Evolutionary conservation across 2,113 vertebrate species (phyloP).

Genomic region (Oceanodroma tethys): DNA sequence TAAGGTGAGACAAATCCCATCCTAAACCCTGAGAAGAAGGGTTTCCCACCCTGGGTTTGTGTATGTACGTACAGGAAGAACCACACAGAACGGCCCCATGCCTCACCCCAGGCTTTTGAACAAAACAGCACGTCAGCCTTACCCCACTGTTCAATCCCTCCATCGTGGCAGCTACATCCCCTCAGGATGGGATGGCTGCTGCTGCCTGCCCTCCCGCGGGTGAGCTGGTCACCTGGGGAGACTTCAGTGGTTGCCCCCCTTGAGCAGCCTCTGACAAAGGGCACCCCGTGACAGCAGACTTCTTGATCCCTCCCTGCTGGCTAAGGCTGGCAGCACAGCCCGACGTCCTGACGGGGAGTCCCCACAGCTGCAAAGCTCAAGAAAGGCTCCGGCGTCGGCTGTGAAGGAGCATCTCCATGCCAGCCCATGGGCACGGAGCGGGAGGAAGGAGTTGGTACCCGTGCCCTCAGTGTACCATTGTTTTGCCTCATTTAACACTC

Average conservation of each 20-base stretch:
- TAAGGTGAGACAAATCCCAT: background rate
- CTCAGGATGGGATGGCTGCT: background rate
- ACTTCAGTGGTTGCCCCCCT: background rate
- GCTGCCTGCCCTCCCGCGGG: background rate
- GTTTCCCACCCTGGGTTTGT: background rate
- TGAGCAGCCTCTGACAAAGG: background rate
- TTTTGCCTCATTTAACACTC: background rate
- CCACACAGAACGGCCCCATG: background rate
- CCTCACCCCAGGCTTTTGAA: background rate
- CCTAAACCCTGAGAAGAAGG: background rate
- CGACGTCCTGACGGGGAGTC: fast-evolving
- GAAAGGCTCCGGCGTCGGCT: background rate
- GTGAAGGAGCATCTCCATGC: background rate
- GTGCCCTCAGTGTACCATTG: fast-evolving
- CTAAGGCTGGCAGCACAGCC: background rate
- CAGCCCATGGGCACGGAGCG: fast-evolving
- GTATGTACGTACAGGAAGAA: fast-evolving
- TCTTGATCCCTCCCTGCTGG: background rate
- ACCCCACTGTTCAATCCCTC: background rate
- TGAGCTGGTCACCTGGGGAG: background rate
- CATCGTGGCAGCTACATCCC: background rate
- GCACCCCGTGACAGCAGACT: background rate
- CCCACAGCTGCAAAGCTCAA: background rate
- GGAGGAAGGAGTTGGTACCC: background rate
- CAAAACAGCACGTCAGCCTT: background rate